Evolutionary conservation across 2,113 vertebrate genomes (phyloP), one percentile per base, ranked within the genome.

Genomic region (Parotia lawesii): DNA sequence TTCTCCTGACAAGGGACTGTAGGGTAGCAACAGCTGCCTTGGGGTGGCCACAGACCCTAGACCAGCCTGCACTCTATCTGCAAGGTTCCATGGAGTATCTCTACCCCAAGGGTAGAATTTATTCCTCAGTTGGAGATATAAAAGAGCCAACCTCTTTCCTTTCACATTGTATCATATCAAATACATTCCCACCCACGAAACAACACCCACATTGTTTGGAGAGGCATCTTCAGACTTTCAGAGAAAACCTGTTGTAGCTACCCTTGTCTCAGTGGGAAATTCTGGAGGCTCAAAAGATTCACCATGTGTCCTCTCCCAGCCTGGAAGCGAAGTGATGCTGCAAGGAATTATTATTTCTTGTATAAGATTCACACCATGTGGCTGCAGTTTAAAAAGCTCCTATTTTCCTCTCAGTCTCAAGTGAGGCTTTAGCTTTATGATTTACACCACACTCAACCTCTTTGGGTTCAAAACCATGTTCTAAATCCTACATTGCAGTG

Each of bases 161-260:
- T 85, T 50, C 64, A 79, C 29, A 5, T 42, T 69, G 47, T 78
- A 78, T 89, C 74, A 74, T 89, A 85, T 64, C 70, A 54, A 91
- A 82, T 81, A 85, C 77, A 44, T 89, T 94, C 38, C 47, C 74
- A 89, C 77, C 91, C 89, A 85, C 27, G 0, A 31, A 81, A 60
- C 21, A 40, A 62, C 84, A 73, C 95, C 89, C 81, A 91, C 91
- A 8, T 85, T 82, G 50, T 87, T 94, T 85, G 62, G 19, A 81
- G 37, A 84, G 25, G 54, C 50, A 44, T 66, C 58, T 87, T 84
- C 25, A 81, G 48, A 6, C 50, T 86, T 78, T 78, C 28, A 1
- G 80, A 91, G 87, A 75, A 87, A 75, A 76, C 31, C 54, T 83
- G n/a, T 80, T 91, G 70, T 87, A 50, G 67, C 28, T 70, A 15